Percentiles rank a stretch among this genome's conserved stretches.
phyloP scores from a whole-genome alignment of 2,797 vertebrate genomes.

The Squalus acanthias region DNA sequence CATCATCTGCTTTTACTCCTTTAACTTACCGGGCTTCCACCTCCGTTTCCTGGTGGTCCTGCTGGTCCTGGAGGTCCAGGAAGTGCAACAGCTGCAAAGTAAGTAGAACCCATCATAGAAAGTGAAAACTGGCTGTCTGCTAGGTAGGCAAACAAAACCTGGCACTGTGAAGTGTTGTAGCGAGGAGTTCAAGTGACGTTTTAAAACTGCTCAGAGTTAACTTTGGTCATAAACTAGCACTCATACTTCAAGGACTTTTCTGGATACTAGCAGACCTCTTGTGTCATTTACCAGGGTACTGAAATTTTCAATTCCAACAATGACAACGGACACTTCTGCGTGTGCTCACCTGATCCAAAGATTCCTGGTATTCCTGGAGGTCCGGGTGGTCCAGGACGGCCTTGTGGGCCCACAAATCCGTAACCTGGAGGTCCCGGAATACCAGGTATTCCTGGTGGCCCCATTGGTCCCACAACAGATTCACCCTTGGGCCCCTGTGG shows the following conservation, averaged over 20 bases:
- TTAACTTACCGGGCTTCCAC: constrained; percentile 69
- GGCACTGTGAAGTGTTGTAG: neutral
- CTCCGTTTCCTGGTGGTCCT: constrained; percentile 63
- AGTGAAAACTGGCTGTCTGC: neutral
- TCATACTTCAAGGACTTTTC: neutral
- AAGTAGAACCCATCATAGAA: neutral
- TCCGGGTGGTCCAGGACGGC: constrained; percentile 76
- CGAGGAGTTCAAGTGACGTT: neutral
- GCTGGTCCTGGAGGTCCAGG: constrained; percentile 80
- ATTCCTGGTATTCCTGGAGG: constrained; percentile 61
- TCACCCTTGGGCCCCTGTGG: constrained; percentile 85
- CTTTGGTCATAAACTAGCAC: neutral
- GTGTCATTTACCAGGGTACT: neutral
- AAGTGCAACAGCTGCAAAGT: constrained; percentile 58
- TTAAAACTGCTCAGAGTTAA: neutral
- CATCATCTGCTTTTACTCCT: constrained; percentile 68
- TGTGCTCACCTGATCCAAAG: constrained; percentile 65
- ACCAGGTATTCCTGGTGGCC: constrained; percentile 75
- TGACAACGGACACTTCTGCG: neutral
- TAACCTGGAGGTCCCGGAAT: constrained; percentile 75
- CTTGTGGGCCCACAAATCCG: constrained; percentile 71
- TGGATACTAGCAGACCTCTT: neutral
- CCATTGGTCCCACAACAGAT: constrained; percentile 69
- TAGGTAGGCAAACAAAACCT: neutral
- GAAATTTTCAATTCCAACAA: neutral